Conservation (phyloP, 2,797 vertebrate species). For the Hippopotamyrus pictus region DNA sequence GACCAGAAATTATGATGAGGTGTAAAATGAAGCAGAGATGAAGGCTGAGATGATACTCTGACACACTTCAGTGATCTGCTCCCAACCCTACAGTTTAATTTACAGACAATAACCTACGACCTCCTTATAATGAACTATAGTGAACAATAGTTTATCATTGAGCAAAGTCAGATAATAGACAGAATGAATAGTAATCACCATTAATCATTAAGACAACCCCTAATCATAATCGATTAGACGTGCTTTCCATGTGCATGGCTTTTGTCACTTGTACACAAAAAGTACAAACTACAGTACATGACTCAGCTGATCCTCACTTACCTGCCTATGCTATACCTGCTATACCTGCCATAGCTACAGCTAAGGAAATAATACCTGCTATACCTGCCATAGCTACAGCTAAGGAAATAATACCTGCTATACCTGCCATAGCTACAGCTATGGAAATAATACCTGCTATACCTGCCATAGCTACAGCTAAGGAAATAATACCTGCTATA, state of each 20-base stretch:
- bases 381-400: background rate
- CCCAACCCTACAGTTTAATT: background rate
- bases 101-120: background rate
- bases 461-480: no score
- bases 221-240: background rate
- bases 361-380: background rate
- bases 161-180: background rate
- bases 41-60: background rate
- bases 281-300: background rate
- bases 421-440: no score
- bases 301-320: background rate
- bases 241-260: background rate
- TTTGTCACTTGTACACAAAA: background rate
- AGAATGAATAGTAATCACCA: background rate
- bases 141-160: background rate
- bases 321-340: background rate
- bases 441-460: no score
- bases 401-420: no score
- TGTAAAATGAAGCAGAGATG: background rate
- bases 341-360: background rate
- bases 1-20: background rate
- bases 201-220: background rate
- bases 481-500: no score
- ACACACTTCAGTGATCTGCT: background rate
- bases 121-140: background rate